phyloP scores from a whole-genome alignment of 2,797 vertebrate genomes.

The Alfaro cultratus region DNA sequence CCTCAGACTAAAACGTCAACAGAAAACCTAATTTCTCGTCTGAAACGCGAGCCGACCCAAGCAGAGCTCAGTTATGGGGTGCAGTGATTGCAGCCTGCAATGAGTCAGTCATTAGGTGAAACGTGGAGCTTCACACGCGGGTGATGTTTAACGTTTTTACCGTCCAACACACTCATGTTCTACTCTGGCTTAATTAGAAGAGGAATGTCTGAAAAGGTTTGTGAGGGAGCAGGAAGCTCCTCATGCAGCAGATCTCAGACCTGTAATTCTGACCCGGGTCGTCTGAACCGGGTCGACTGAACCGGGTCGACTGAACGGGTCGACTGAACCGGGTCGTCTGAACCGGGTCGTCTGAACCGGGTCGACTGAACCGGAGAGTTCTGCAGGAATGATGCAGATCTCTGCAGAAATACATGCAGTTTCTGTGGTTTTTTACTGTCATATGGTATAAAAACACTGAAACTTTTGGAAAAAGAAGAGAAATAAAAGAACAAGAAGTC shows the following conservation, averaged over 20 bases:
- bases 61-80: slow-evolving; percentile 11
- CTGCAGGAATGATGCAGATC: slow-evolving; percentile 15
- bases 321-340: slow-evolving; percentile 11
- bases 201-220: slow-evolving; percentile 59
- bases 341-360: too few species aligned
- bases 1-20: slow-evolving; percentile 42
- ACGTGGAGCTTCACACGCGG: slow-evolving; percentile 32
- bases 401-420: background rate
- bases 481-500: background rate
- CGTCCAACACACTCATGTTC: slow-evolving; percentile 27
- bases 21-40: slow-evolving; percentile 40
- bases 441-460: background rate
- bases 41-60: slow-evolving; percentile 33
- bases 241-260: slow-evolving; percentile 31
- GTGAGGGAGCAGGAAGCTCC: slow-evolving; percentile 53
- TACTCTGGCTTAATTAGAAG: slow-evolving; percentile 48
- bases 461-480: background rate
- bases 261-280: slow-evolving; percentile 37
- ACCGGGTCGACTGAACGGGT: background rate
- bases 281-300: slow-evolving; percentile 1
- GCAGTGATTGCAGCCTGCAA: slow-evolving; percentile 21
- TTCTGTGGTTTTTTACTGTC: background rate
- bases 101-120: slow-evolving; percentile 25
- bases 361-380: slow-evolving; percentile 9
- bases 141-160: slow-evolving; percentile 23